A percentile compares a stretch with the other conserved stretches of the same genome.
These are phyloP conservation scores for Oncorhynchus kisutch DNA, from an alignment of 2,113 vertebrate species.

Conservation along the genomic window DNA sequence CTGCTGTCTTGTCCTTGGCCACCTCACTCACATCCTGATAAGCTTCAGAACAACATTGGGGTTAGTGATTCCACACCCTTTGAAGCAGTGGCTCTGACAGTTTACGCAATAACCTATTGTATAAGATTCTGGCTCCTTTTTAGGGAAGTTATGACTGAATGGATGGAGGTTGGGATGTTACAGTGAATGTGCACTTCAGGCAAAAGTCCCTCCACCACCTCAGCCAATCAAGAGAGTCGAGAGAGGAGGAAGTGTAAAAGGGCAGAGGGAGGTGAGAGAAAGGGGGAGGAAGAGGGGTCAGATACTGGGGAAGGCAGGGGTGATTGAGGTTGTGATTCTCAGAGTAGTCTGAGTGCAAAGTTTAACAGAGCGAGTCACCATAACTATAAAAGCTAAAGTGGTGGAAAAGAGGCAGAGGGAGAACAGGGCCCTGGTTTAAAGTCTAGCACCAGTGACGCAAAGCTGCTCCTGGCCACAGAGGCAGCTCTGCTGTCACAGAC, in stretches of 20 bases:
- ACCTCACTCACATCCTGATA: neutral
- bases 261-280: neutral
- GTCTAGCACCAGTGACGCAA: too few relatives aligned
- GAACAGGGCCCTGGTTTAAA: too few relatives aligned
- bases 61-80: neutral
- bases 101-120: neutral
- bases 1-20: neutral
- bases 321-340: slow-evolving; percentile 55
- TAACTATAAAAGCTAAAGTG: slow-evolving; percentile 68
- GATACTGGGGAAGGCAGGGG: slow-evolving; percentile 5
- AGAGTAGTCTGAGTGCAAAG: slow-evolving; percentile 60
- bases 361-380: slow-evolving; percentile 51
- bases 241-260: neutral
- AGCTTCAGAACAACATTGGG: neutral
- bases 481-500: too few relatives aligned
- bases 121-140: neutral
- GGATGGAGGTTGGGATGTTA: neutral
- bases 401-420: slow-evolving; percentile 42
- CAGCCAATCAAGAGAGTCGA: neutral
- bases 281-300: slow-evolving; percentile 2
- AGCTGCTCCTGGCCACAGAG: too few relatives aligned
- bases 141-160: neutral
- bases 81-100: slow-evolving; percentile 1
- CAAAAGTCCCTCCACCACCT: neutral
- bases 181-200: neutral